A percentile compares a stretch with the other conserved stretches of the same genome.
phyloP scores from a whole-genome alignment of 37 sponge, comb jelly and placozoan genomes.

The Mnemiopsis leidyi region DNA sequence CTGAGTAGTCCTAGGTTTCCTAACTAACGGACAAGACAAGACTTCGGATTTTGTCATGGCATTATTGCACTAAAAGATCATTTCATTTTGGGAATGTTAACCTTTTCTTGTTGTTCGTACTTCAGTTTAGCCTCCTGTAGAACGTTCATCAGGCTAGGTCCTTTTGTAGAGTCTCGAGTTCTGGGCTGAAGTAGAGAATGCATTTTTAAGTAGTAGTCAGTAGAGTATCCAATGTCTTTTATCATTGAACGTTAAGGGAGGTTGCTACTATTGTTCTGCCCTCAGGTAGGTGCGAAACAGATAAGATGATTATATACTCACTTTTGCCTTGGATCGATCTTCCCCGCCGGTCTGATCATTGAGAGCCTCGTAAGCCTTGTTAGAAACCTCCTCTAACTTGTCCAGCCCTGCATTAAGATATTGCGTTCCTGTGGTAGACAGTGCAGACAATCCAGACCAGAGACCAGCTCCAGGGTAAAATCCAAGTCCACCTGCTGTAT shows the following conservation, averaged over 20 bases:
- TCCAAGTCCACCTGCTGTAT: background rate
- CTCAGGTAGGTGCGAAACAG: too few species aligned
- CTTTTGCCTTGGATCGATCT: background rate
- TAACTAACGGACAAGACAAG: too few species aligned
- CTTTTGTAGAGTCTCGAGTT: slow-evolving; percentile 25
- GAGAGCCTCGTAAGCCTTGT: slow-evolving; percentile 46
- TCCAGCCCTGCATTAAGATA: slow-evolving; percentile 32
- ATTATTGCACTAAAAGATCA: too few species aligned
- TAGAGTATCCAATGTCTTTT: too few species aligned
- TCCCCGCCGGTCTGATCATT: background rate
- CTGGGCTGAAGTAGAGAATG: slow-evolving; percentile 1
- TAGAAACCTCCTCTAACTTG: slow-evolving; percentile 22
- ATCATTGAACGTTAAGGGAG: too few species aligned
- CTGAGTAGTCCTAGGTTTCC: too few species aligned
- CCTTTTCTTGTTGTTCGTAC: slow-evolving; percentile 54
- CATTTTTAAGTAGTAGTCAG: too few species aligned
- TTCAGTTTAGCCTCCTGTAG: slow-evolving; percentile 55
- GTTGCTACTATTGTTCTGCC: too few species aligned
- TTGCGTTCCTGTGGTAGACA: slow-evolving; percentile 19
- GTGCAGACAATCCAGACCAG: slow-evolving; percentile 14
- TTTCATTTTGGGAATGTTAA: background rate
- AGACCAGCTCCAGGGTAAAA: slow-evolving; percentile 32
- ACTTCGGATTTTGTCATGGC: too few species aligned
- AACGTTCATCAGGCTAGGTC: slow-evolving; percentile 36
- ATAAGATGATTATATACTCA: too few species aligned